Evolutionary conservation across 2,113 vertebrate species (phyloP), one percentile per base, ranked within the genome.

Genomic region (Serilophus lunatus): DNA sequence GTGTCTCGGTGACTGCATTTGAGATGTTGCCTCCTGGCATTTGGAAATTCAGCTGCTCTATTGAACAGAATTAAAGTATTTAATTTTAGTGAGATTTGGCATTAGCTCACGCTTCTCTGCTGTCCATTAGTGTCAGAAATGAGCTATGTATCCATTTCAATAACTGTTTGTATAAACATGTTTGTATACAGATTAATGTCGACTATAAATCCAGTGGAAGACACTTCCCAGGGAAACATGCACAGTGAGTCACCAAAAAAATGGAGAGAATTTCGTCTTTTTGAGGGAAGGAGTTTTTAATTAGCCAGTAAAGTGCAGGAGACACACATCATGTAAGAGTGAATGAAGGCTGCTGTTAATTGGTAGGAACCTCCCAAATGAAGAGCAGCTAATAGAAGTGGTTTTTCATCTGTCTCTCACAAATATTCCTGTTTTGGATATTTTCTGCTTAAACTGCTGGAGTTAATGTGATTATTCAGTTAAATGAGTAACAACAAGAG

Each of bases 391-490:
- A 45, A 64, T 11, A 49, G 23, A 90, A 85, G 24, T 5, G 12
- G 50, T 84, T 86, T 47, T 84, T 51, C 44, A 22, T 42, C 42
- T 7, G 20, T 56, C n/a, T 66, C 42, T 86, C 81, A 59, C 18
- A 75, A 66, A 63, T 42, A 56, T 28, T 56, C 81, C 71, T 63
- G 17, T 5, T 83, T 44, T 54, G 70, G 75, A 51, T 47, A 70
- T 40, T 74, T 78, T 54, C 87, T 89, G 89, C 64, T 83, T 82
- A 71, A 91, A 78, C 44, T 64, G 29, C 38, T 71, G 0, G 20
- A 79, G 35, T 82, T 92, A 92, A 91, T 78, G 65, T 65, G 61
- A 82, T 92, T 95, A 92, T 87, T 84, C 87, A 75, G 90, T 87
- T 68, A 91, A 93, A 79, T 6, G 22, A 89, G 60, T 66, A 74